Conservation (phyloP, 2,888 invertebrate species). For the Melieria crassipennis region DNA sequence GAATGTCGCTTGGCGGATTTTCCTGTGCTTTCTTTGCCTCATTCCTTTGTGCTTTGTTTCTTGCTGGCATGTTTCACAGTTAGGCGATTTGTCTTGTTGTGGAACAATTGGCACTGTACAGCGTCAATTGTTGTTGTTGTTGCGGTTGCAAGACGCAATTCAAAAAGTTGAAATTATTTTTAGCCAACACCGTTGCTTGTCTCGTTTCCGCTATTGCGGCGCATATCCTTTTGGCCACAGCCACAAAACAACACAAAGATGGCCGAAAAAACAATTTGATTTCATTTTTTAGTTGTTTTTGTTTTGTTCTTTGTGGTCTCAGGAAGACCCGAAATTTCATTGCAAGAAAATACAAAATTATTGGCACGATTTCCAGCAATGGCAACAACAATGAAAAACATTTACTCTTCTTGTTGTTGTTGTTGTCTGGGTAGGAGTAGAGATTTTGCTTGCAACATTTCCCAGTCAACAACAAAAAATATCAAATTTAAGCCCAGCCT, state of each 20-base stretch:
- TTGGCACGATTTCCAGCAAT: slow-evolving; percentile 30
- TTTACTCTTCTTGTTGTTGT: no score
- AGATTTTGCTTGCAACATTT: not conserved
- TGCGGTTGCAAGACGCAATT: not conserved
- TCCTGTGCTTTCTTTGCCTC: not conserved
- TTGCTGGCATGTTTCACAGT: slow-evolving; percentile 1
- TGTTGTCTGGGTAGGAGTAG: no score
- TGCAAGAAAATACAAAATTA: slow-evolving; percentile 29
- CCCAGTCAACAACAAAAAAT: not conserved
- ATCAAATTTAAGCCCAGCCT: not conserved
- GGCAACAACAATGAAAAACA: not conserved
- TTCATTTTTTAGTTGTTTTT: no score
- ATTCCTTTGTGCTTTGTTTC: not conserved
- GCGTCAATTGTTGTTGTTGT: not conserved
- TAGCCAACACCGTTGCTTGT: not conserved
- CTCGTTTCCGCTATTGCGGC: not conserved
- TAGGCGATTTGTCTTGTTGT: not conserved
- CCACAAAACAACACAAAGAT: no score
- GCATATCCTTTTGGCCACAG: not conserved
- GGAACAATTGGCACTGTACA: not conserved
- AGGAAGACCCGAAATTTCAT: not conserved
- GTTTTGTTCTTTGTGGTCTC: no score
- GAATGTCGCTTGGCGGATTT: not conserved
- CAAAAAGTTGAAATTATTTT: slow-evolving; percentile 6
- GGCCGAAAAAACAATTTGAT: no score